Base-by-base conservation (phyloP, 2,113 vertebrate species). In the Rhinopithecus roxellana region DNA sequence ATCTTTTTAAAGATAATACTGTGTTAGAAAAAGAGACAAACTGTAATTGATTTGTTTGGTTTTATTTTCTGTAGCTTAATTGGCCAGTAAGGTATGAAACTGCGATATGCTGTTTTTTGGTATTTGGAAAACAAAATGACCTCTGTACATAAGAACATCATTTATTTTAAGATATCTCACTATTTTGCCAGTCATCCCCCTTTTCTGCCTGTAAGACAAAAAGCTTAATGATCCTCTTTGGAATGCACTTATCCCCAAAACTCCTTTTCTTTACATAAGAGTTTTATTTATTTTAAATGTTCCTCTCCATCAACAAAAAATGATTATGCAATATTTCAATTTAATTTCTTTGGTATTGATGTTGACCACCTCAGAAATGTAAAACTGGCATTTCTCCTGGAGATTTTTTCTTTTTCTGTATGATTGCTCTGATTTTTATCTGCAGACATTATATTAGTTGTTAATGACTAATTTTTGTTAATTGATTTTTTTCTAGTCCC, bases 351-450 rank as follows among this genome's bases (percentile, higher is more conserved):
- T 90, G 43, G 55, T 88, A 70, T 88, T 96, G 25, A 83, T 69
- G 57, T 78, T 84, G 67, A 93, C 14, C 38, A 67, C 64, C 83
- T 96, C 57, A 77, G 70, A 93, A 96, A 85, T 85, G 32, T 87
- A 61, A 90, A 93, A 64, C 40, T 78, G 38, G 4, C 45, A 74
- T 72, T 84, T 86, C 45, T 72, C 38, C 5, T 8, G 59, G 35
- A 8, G n/a, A 55, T 50, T 32, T 78, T 80, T 83, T 12, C 8
- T 67, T 92, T 74, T 30, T 61, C 38, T 6, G 8, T 14, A 61
- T 79, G 48, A 69, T 78, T 57, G 35, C 4, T 67, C 20, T 81
- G 43, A 43, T 52, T 94, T 89, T 92, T 90, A 18, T 90, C 25
- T 91, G 8, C 70, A 78, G 35, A 83, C 13, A 43, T 32, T 50